These are phyloP conservation scores for Toxotes chatareus DNA, from an alignment of 2,113 vertebrate genomes.

Conservation along the genomic window DNA sequence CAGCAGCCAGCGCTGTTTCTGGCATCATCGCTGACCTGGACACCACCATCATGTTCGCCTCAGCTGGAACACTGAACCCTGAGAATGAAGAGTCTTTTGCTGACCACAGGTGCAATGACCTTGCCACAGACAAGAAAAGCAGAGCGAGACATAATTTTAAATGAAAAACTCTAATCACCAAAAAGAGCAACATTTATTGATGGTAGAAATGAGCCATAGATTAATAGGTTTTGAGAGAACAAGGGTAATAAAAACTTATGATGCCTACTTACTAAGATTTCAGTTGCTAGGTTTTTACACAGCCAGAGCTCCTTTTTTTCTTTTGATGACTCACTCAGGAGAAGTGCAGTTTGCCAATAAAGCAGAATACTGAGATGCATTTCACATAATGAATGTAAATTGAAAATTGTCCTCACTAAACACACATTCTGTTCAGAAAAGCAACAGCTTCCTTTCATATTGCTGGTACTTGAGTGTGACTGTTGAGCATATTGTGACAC, in stretches of 20 bases:
- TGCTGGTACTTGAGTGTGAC: constrained; percentile 28
- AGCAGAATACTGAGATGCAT: background rate
- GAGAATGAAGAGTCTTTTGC: constrained; percentile 98
- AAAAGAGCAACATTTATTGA: background rate
- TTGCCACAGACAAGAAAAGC: background rate
- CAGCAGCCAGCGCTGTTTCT: constrained; percentile 94
- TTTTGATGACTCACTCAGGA: constrained; percentile 35
- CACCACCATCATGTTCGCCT: constrained; percentile 99
- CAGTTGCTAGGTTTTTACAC: constrained; percentile 4
- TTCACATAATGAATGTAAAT: constrained; percentile 36
- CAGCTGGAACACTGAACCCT: constrained; percentile 94
- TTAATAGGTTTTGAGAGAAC: background rate
- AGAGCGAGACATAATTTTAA: background rate
- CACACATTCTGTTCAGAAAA: constrained; percentile 34
- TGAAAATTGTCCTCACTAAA: constrained; percentile 18
- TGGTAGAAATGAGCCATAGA: constrained; percentile 13
- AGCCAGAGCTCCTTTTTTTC: constrained; percentile 13
- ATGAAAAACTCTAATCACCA: background rate
- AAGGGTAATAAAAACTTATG: background rate
- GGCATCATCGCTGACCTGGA: constrained; percentile 98
- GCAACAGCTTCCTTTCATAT: constrained; percentile 43
- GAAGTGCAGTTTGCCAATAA: constrained; percentile 23
- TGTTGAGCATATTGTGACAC: constrained; percentile 60
- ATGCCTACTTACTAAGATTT: background rate
- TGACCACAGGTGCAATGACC: constrained; percentile 91